Conservation (phyloP, 1,140 invertebrate species). For the Leucophenga varia region DNA sequence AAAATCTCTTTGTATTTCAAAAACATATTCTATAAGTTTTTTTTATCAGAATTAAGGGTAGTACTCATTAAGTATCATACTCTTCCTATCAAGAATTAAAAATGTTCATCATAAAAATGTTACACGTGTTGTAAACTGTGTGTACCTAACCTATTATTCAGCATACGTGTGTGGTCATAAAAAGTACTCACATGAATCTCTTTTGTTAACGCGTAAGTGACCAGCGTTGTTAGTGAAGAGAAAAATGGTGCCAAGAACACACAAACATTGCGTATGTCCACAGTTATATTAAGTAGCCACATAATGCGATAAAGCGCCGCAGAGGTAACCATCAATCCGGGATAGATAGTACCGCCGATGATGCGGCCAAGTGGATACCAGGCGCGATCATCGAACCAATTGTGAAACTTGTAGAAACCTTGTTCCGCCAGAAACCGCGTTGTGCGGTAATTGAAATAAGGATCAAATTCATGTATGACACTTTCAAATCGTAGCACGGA, state of each 20-base stretch:
- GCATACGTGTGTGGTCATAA: background rate
- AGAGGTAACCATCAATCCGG: slow-evolving; percentile 96
- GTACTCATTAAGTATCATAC: slow-evolving; percentile 49
- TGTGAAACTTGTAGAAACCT: slow-evolving; percentile 97
- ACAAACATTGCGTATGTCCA: slow-evolving; percentile 96
- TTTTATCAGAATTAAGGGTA: background rate
- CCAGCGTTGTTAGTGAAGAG: slow-evolving; percentile 92
- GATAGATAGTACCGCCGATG: slow-evolving; percentile 97
- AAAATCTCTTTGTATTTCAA: background rate
- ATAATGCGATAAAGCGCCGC: slow-evolving; percentile 87
- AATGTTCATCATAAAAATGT: slow-evolving; percentile 31
- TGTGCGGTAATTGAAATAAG: slow-evolving; percentile 98
- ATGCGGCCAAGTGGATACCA: slow-evolving; percentile 98
- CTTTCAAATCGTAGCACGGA: slow-evolving; percentile 97
- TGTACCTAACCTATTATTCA: slow-evolving; percentile 26
- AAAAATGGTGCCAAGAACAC: slow-evolving; percentile 97
- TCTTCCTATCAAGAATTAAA: slow-evolving; percentile 46
- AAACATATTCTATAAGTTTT: background rate
- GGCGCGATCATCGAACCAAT: slow-evolving; percentile 98
- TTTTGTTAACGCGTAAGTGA: slow-evolving; percentile 94
- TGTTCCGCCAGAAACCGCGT: slow-evolving; percentile 93
- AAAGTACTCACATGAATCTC: slow-evolving; percentile 76
- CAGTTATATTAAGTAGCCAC: slow-evolving; percentile 88
- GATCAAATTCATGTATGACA: slow-evolving; percentile 99
- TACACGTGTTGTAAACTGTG: slow-evolving; percentile 8